Evolutionary conservation across 2,888 invertebrate species (phyloP), one percentile per base, ranked within the genome.

Genomic region (Tetranychus truncatus): DNA sequence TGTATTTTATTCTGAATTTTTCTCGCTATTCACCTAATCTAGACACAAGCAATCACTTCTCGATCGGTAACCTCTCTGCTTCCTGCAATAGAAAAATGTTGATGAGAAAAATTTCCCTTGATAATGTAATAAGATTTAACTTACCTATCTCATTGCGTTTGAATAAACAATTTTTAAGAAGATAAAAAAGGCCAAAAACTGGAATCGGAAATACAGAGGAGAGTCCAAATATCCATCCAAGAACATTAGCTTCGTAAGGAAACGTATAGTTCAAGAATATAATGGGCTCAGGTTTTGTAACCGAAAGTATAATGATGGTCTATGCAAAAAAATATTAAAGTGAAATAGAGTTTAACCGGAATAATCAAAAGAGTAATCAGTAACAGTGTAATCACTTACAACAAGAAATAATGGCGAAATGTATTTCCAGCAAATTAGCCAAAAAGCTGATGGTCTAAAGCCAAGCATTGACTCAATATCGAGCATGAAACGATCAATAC

Each of bases 371-470:
- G 21, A 1, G 34, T 34, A 34, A 5, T 0, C 34, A 4, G 3
- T 34, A 34, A 34, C 34, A 34, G 34, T 34, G 34, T 3, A 34
- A 34, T 34, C 34, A 34, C 34, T 87, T 84, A 91, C 91, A 81
- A 89, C 87, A 75, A 91, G 88, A 80, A 91, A 89, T 66, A 87
- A 84, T 0, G 91, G 91, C 80, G 89, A 90, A 81, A 91, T 85
- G 81, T 90, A 90, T 82, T 91, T 91, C 91, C 91, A 91, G 81
- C 91, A 91, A 80, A 91, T 87, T 81, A 90, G 85, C 91, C 91
- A 91, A 81, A 89, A 91, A 1, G 89, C 80, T 4, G 89, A 89
- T 1, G 91, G 91, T 79, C 87, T 85, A 80, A 87, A 87, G 2
- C 90, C 90, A 0, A 91, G 84, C 91, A 91, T 91, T 76, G 88